Evolutionary conservation across 2,113 vertebrate genomes (phyloP).

Genomic region (Tyrannus savana): DNA sequence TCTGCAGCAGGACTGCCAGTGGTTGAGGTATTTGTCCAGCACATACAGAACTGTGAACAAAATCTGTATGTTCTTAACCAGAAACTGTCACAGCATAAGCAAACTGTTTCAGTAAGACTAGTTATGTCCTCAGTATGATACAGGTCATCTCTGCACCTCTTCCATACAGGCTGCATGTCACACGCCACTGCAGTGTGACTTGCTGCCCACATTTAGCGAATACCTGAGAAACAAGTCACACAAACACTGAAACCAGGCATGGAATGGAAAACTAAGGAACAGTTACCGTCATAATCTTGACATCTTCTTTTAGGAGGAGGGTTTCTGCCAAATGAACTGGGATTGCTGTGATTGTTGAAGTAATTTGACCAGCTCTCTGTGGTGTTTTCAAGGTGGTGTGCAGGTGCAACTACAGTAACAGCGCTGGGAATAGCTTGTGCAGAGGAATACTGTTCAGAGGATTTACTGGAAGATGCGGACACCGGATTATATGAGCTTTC

Average conservation of each 20-base stretch:
- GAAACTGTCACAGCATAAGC: neutral
- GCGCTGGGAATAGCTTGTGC: slow-evolving; percentile 83
- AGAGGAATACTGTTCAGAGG: slow-evolving; percentile 80
- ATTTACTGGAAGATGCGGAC: slow-evolving; percentile 66
- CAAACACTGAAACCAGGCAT: neutral
- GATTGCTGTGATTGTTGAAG: slow-evolving; percentile 87
- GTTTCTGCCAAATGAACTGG: slow-evolving; percentile 86
- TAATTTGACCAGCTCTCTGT: slow-evolving; percentile 96
- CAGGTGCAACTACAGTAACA: slow-evolving; percentile 84
- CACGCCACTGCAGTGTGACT: neutral
- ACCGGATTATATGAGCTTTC: slow-evolving; percentile 83
- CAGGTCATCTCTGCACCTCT: neutral
- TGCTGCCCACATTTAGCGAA: neutral
- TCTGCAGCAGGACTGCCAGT: neutral
- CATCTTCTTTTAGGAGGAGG: slow-evolving; percentile 90
- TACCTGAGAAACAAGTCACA: neutral
- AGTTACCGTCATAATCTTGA: slow-evolving; percentile 94
- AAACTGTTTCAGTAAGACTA: neutral
- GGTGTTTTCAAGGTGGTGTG: slow-evolving; percentile 93
- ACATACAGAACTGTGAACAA: neutral
- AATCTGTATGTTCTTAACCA: neutral
- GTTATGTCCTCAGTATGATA: neutral
- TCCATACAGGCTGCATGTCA: neutral
- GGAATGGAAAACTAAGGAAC: neutral
- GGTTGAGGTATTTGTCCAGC: neutral